phyloP scores from a whole-genome alignment of 2,113 vertebrate species.

The Donacobius atricapilla region DNA sequence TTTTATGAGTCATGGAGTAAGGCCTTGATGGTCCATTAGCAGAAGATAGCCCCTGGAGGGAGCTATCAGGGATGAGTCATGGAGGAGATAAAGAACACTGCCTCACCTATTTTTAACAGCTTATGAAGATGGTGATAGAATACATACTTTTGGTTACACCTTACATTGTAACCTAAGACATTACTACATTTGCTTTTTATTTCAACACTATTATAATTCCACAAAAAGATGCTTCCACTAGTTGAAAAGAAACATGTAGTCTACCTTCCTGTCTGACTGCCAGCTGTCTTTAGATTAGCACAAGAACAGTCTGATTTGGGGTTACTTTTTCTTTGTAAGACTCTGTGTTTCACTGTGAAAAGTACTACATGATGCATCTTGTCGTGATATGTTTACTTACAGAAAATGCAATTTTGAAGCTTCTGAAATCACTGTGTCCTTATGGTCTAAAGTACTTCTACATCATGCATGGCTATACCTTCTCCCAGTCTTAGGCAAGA shows the following conservation, averaged over 20 bases:
- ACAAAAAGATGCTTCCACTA: background rate
- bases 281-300: background rate
- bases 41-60: too few species aligned
- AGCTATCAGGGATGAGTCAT: too few species aligned
- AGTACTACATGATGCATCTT: background rate
- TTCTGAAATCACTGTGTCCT: background rate
- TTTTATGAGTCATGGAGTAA: too few species aligned
- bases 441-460: background rate
- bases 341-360: background rate
- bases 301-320: background rate
- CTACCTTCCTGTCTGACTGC: background rate
- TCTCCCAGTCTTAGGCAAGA: background rate
- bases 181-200: background rate
- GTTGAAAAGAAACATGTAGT: background rate
- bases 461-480: background rate
- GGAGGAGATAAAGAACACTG: too few species aligned
- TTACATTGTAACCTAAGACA: too few species aligned
- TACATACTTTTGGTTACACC: too few species aligned
- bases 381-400: background rate
- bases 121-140: too few species aligned
- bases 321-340: background rate
- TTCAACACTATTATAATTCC: background rate
- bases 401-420: background rate
- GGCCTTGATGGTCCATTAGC: too few species aligned
- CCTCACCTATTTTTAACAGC: too few species aligned